Evolutionary conservation across 2,113 vertebrate genomes (phyloP).

Genomic region (Rhinichthys klamathensis): DNA sequence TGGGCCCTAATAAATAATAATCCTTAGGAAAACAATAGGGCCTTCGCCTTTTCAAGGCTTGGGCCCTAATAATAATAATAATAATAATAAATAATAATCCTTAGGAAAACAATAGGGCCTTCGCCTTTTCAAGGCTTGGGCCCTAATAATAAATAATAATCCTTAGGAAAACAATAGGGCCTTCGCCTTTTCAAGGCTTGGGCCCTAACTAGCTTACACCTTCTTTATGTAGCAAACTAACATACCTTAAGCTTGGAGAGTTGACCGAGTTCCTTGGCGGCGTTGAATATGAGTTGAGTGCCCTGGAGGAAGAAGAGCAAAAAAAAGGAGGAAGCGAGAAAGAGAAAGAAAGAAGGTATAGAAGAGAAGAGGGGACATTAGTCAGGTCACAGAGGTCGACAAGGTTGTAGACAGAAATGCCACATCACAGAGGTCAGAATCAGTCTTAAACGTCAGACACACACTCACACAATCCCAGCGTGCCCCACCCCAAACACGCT

Average conservation of each 20-base stretch:
- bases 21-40: too few relatives aligned
- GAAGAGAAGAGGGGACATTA: conserved; percentile 47
- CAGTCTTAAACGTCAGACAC: conserved; percentile 56
- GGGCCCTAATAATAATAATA: too few relatives aligned
- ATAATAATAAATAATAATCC: too few relatives aligned
- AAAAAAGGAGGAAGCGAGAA: conserved; percentile 37
- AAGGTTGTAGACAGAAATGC: conserved; percentile 59
- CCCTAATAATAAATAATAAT: too few relatives aligned
- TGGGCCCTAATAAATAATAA: too few relatives aligned
- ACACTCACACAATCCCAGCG: conserved; percentile 45
- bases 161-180: too few relatives aligned
- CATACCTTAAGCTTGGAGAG: conserved; percentile 96
- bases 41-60: too few relatives aligned
- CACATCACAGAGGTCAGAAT: conserved; percentile 70
- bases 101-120: too few relatives aligned
- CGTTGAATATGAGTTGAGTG: conserved; percentile 98
- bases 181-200: too few relatives aligned
- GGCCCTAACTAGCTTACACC: too few relatives aligned
- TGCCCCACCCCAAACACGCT: conserved; percentile 16
- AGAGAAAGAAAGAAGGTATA: conserved; percentile 57
- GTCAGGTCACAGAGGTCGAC: conserved; percentile 47
- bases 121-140: too few relatives aligned
- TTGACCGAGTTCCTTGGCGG: conserved; percentile 96
- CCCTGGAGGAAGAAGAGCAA: conserved; percentile 77
- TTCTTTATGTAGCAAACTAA: too few relatives aligned